Conservation (phyloP, 1,140 invertebrate species). For the Scaptomyza montana region DNA sequence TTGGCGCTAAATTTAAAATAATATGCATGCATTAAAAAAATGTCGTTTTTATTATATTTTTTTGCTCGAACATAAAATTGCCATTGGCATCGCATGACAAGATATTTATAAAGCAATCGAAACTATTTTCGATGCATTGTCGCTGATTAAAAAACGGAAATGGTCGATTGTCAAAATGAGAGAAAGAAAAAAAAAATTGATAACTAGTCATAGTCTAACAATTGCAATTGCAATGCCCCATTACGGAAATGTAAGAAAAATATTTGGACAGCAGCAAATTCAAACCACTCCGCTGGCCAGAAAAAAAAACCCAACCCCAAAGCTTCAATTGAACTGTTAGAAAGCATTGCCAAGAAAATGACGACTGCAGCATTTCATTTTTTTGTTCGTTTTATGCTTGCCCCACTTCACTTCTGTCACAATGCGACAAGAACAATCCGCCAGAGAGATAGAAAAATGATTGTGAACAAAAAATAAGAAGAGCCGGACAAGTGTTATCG, state of each 20-base stretch:
- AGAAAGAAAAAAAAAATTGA: constrained; percentile 19
- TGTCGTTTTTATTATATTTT: not conserved
- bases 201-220: constrained; percentile 7
- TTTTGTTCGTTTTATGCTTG: constrained; percentile 20
- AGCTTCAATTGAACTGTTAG: constrained; percentile 69
- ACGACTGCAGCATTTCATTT: constrained; percentile 59
- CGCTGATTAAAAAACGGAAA: constrained; percentile 53
- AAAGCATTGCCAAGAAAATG: constrained; percentile 74
- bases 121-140: constrained; percentile 44
- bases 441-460: constrained; percentile 34
- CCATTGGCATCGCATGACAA: constrained; percentile 47
- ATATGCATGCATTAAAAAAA: constrained; percentile 46
- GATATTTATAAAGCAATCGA: constrained; percentile 76
- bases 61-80: constrained; percentile 29
- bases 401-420: constrained; percentile 69
- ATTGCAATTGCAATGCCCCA: constrained; percentile 11
- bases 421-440: constrained; percentile 52
- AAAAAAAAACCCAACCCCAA: not conserved
- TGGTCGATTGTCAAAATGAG: constrained; percentile 24
- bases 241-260: constrained; percentile 50
- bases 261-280: constrained; percentile 41
- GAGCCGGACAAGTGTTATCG: constrained; percentile 41
- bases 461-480: constrained; percentile 7
- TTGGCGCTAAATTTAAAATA: constrained; percentile 71
- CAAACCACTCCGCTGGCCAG: not conserved